Evolutionary conservation across 2,888 invertebrate species (phyloP).

Genomic region (Lasioglossum lativentre): DNA sequence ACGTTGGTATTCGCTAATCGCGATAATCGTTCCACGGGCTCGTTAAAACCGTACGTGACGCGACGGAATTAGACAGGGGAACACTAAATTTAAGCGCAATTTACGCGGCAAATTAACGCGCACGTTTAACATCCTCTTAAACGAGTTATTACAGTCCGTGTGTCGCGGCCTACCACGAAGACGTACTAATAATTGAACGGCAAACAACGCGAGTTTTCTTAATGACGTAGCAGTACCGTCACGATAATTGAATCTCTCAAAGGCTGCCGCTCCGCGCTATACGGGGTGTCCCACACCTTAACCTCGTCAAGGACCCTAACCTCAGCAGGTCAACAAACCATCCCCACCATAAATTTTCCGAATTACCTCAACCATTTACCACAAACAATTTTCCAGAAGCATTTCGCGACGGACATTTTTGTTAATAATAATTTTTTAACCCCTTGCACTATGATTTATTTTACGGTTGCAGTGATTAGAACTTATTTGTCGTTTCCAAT

Average conservation of each 20-base stretch:
- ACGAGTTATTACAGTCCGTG: conserved; percentile 25
- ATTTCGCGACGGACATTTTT: background rate
- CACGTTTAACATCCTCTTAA: conserved; percentile 34
- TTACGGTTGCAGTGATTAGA: too few relatives aligned
- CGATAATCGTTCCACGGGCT: background rate
- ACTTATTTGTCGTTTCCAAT: too few relatives aligned
- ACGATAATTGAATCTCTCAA: conserved; percentile 52
- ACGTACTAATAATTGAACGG: conserved; percentile 43
- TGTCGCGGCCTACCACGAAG: background rate
- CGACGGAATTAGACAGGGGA: conserved; percentile 31
- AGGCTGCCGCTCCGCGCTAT: background rate
- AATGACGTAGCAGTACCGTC: conserved; percentile 52
- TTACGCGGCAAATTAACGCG: conserved; percentile 41
- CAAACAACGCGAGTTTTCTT: conserved; percentile 58
- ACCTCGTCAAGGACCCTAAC: background rate
- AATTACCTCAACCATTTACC: background rate
- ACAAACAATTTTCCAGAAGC: background rate
- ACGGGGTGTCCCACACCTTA: background rate
- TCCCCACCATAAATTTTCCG: background rate
- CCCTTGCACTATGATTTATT: too few relatives aligned
- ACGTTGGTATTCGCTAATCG: background rate
- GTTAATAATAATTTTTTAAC: background rate
- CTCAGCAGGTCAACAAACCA: background rate
- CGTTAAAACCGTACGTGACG: background rate
- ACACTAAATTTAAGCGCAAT: conserved; percentile 41